These are phyloP conservation scores for Tachypleus tridentatus DNA, from an alignment of 1,140 invertebrate species.

Conservation along the genomic window DNA sequence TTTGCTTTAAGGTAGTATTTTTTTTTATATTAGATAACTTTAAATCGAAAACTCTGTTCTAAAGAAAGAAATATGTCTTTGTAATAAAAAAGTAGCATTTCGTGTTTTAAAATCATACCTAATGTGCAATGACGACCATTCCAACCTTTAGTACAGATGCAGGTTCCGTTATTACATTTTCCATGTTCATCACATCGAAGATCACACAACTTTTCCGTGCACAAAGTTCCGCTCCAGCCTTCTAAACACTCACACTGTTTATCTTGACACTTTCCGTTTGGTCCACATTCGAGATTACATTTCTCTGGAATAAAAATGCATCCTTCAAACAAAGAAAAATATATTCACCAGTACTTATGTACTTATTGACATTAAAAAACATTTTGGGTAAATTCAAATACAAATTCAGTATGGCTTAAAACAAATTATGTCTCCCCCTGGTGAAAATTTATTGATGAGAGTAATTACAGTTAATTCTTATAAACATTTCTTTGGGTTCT, in stretches of 20 bases:
- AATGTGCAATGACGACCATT: conserved; percentile 41
- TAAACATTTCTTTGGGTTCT: too few relatives aligned
- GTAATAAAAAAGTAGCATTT: too few relatives aligned
- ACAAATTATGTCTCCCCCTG: too few relatives aligned
- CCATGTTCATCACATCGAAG: conserved; percentile 83
- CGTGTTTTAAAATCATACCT: conserved; percentile 5
- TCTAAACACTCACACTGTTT: conserved; percentile 75
- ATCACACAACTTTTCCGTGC: conserved; percentile 71
- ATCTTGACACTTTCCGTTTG: conserved; percentile 75
- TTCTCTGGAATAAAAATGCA: conserved; percentile 46
- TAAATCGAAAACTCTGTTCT: too few relatives aligned
- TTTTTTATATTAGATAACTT: too few relatives aligned
- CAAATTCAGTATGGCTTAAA: too few relatives aligned
- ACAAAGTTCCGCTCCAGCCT: conserved; percentile 82
- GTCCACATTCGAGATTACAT: conserved; percentile 81
- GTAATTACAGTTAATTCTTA: too few relatives aligned
- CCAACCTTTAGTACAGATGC: conserved; percentile 92
- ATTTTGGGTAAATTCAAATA: too few relatives aligned
- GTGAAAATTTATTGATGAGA: too few relatives aligned
- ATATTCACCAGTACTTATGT: background rate
- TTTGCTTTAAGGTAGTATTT: too few relatives aligned
- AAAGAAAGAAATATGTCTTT: too few relatives aligned
- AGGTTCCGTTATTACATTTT: conserved; percentile 92
- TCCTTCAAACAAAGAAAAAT: background rate
- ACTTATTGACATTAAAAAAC: too few relatives aligned